These are phyloP conservation scores for Oxygymnocypris stewartii DNA, from an alignment of 2,113 vertebrate genomes.

Conservation along the genomic window DNA sequence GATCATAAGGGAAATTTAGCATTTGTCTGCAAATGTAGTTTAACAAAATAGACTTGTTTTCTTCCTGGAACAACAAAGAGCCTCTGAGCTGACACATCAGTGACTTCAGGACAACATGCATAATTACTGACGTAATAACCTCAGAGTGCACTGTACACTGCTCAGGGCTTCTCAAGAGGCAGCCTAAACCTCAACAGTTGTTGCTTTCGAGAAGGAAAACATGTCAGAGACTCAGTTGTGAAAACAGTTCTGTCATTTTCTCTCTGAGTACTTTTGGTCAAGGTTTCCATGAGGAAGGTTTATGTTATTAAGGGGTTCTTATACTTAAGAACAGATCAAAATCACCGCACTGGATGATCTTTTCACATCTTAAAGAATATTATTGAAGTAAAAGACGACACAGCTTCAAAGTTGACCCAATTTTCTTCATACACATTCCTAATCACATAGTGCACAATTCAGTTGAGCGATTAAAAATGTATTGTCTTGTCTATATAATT, in stretches of 20 bases:
- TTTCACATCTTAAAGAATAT: background rate
- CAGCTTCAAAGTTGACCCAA: background rate
- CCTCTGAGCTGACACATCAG: background rate
- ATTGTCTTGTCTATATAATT: too few relatives aligned
- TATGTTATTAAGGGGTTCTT: background rate
- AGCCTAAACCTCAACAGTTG: background rate
- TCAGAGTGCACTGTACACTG: background rate
- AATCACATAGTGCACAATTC: background rate
- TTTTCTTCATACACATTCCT: background rate
- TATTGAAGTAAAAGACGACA: background rate
- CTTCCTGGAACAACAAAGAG: slow-evolving; percentile 15
- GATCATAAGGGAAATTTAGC: slow-evolving; percentile 34
- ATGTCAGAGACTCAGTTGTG: background rate
- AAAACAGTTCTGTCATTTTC: background rate
- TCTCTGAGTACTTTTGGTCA: background rate
- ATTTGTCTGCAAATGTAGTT: slow-evolving; percentile 3
- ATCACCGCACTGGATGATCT: background rate
- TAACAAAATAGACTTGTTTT: slow-evolving; percentile 10
- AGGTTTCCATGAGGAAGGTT: background rate
- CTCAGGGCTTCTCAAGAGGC: background rate
- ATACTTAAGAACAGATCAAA: background rate
- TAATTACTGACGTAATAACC: background rate
- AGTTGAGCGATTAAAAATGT: background rate
- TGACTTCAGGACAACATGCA: background rate
- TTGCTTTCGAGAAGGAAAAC: background rate